These are phyloP conservation scores for Phyllostomus discolor DNA, from an alignment of 2,113 vertebrate species.

Conservation along the genomic window DNA sequence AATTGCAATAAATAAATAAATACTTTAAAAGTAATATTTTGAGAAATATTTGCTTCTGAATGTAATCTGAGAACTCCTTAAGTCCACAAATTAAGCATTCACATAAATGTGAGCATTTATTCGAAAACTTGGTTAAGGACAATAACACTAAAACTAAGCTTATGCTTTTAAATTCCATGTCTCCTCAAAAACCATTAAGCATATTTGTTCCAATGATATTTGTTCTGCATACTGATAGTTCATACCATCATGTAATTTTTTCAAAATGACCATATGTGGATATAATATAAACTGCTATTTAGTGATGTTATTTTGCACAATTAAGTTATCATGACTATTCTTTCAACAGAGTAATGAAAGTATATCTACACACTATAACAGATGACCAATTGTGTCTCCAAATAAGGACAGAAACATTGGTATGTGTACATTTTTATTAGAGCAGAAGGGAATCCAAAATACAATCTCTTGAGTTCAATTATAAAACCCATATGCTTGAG, in stretches of 20 bases:
- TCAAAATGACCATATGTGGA: constrained; percentile 16
- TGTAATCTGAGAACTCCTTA: not conserved
- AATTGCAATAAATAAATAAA: not conserved
- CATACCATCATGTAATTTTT: constrained; percentile 15
- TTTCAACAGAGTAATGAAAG: constrained; percentile 18
- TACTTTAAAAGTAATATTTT: constrained; percentile 11
- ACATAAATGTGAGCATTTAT: constrained; percentile 6
- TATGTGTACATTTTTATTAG: constrained; percentile 54
- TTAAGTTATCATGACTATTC: not conserved
- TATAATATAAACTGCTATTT: not conserved
- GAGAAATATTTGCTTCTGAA: not conserved
- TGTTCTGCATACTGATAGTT: not conserved
- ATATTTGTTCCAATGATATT: not conserved
- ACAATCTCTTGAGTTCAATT: constrained; percentile 48
- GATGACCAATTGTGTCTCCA: constrained; percentile 42
- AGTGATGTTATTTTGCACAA: constrained; percentile 40
- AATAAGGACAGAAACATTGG: not conserved
- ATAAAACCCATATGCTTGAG: constrained; percentile 49
- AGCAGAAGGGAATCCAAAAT: constrained; percentile 52
- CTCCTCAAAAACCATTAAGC: constrained; percentile 27
- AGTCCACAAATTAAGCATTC: not conserved
- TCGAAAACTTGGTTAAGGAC: constrained; percentile 24
- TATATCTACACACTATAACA: not conserved
- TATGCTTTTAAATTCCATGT: not conserved
- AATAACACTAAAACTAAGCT: not conserved